phyloP scores from a whole-genome alignment of 2,113 vertebrate species.

The Neotoma lepida region DNA sequence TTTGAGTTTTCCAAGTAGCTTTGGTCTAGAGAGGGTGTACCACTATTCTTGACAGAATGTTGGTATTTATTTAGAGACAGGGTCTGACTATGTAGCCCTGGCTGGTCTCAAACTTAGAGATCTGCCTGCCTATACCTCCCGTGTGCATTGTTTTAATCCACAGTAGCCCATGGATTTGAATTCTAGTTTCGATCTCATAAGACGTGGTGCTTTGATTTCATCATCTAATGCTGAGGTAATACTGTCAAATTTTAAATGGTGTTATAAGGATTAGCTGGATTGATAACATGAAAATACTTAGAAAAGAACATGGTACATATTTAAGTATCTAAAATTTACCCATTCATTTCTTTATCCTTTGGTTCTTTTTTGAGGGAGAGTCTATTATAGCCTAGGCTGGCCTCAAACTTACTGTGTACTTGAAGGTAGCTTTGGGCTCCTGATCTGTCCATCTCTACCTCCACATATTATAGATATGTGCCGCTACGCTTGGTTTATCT shows the following conservation, averaged over 20 bases:
- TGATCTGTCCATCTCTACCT: background rate
- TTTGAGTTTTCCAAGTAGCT: background rate
- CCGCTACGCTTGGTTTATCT: background rate
- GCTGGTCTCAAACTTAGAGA: background rate
- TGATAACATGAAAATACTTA: background rate
- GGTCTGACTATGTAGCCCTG: background rate
- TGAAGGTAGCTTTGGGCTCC: background rate
- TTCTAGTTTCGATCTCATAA: background rate
- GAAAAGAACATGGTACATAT: background rate
- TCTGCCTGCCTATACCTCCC: background rate
- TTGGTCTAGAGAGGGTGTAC: background rate
- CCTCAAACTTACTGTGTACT: background rate
- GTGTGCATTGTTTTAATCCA: background rate
- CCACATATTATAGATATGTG: background rate
- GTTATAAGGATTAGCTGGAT: background rate
- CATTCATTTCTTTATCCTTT: background rate
- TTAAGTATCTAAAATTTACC: background rate
- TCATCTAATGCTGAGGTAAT: conserved; percentile 11
- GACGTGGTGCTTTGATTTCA: conserved; percentile 31
- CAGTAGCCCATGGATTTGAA: background rate
- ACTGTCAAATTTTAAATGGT: conserved; percentile 2
- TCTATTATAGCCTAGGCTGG: background rate
- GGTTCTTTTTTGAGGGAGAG: background rate
- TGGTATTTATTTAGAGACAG: background rate
- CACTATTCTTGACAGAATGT: background rate